phyloP scores from a whole-genome alignment of 2,113 vertebrate species.

The Micronycteris hirsuta region DNA sequence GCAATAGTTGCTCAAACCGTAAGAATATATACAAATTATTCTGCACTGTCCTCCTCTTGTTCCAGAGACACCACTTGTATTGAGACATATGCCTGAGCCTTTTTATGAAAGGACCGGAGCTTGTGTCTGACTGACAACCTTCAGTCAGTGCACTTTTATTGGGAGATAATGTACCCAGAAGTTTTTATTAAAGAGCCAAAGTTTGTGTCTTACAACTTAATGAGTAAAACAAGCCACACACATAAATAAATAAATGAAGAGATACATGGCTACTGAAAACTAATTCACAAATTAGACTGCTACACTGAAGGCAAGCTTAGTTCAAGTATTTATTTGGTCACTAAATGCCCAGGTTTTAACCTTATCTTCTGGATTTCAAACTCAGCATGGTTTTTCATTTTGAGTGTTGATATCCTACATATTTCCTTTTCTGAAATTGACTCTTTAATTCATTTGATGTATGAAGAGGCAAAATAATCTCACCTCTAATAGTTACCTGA shows the following conservation, averaged over 20 bases:
- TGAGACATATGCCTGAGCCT: background rate
- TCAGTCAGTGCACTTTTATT: background rate
- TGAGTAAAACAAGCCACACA: background rate
- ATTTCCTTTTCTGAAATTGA: background rate
- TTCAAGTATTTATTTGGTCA: constrained; percentile 39
- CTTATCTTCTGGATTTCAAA: constrained; percentile 29
- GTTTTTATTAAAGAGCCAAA: constrained; percentile 1
- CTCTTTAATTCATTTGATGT: background rate
- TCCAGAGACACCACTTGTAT: background rate
- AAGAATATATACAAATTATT: background rate
- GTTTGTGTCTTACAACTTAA: background rate
- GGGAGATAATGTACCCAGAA: background rate
- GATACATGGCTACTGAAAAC: background rate
- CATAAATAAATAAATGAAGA: background rate
- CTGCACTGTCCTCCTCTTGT: background rate
- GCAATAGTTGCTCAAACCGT: constrained; percentile 21
- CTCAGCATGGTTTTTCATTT: constrained; percentile 14
- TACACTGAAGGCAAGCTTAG: background rate
- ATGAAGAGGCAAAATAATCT: constrained; percentile 32
- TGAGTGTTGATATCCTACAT: background rate
- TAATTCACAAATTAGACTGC: background rate
- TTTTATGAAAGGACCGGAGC: background rate
- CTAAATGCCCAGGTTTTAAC: constrained; percentile 42
- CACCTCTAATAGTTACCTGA: background rate
- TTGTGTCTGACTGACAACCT: background rate